Evolutionary conservation across 2,888 invertebrate genomes (phyloP).

Genomic region (Diadegma fenestrale): DNA sequence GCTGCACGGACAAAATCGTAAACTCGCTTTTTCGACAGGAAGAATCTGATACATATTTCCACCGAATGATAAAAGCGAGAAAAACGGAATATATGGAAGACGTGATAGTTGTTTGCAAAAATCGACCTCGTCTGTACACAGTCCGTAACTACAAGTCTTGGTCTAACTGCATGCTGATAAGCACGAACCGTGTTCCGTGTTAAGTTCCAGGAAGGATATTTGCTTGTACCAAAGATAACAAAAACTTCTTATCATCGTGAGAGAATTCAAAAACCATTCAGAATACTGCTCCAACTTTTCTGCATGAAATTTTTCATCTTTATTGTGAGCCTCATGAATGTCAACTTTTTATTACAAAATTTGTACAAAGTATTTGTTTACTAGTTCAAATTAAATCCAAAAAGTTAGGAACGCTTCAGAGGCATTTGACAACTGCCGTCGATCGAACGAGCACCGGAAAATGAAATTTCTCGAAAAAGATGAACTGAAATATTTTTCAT

Average conservation of each 20-base stretch:
- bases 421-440: background rate
- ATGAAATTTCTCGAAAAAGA: no score
- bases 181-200: constrained; percentile 36
- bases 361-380: background rate
- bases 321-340: background rate
- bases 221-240: constrained; percentile 19
- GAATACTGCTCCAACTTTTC: constrained; percentile 1
- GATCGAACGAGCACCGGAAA: background rate
- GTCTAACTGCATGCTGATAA: constrained; percentile 43
- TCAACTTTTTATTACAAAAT: background rate
- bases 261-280: constrained; percentile 25
- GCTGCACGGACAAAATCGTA: background rate
- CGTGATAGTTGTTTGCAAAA: constrained; percentile 11
- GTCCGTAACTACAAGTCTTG: background rate
- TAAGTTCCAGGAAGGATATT: constrained; percentile 14
- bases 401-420: background rate
- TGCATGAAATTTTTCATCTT: background rate
- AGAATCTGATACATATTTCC: background rate
- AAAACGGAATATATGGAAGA: background rate
- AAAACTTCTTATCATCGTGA: constrained; percentile 34
- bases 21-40: background rate
- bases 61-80: background rate
- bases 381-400: background rate
- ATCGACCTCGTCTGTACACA: constrained; percentile 23
- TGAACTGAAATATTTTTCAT: no score